Conservation (phyloP, 1,140 invertebrate species). For the Venturia canescens region DNA sequence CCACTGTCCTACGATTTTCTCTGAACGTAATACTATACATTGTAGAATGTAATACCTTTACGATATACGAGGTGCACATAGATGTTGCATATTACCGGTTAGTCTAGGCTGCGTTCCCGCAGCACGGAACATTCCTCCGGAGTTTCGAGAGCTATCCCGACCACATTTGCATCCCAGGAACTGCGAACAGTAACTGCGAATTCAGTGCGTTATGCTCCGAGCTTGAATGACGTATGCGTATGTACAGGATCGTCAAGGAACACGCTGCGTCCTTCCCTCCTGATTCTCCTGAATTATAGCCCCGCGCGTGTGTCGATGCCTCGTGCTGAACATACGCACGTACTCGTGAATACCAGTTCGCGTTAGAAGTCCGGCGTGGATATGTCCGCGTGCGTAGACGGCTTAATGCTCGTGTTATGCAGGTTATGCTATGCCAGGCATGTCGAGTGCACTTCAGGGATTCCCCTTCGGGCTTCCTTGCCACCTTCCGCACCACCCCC, state of each 20-base stretch:
- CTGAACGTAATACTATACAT: background rate
- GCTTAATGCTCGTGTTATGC: conserved; percentile 60
- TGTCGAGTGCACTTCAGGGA: conserved; percentile 61
- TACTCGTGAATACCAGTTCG: conserved; percentile 24
- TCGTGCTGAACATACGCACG: background rate
- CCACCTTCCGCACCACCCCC: conserved; percentile 41
- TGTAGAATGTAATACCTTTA: conserved; percentile 29
- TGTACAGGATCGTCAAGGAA: background rate
- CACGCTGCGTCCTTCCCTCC: background rate
- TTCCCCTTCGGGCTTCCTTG: conserved; percentile 37
- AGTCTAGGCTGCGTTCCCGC: background rate
- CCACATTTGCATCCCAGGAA: conserved; percentile 37
- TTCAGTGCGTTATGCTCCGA: conserved; percentile 44
- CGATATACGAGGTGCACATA: background rate
- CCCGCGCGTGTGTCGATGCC: background rate
- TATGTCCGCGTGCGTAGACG: conserved; percentile 41
- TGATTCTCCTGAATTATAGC: background rate
- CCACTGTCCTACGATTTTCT: background rate
- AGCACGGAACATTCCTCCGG: conserved; percentile 32
- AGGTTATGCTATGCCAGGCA: conserved; percentile 63
- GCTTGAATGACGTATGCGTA: background rate
- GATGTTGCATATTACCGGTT: background rate
- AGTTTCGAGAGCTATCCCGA: conserved; percentile 20
- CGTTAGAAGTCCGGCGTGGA: conserved; percentile 33
- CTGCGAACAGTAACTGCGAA: conserved; percentile 15